These are phyloP conservation scores for Hippasteria phrygiana DNA, from an alignment of 53 echinoderm and acorn worm species.

Conservation along the genomic window DNA sequence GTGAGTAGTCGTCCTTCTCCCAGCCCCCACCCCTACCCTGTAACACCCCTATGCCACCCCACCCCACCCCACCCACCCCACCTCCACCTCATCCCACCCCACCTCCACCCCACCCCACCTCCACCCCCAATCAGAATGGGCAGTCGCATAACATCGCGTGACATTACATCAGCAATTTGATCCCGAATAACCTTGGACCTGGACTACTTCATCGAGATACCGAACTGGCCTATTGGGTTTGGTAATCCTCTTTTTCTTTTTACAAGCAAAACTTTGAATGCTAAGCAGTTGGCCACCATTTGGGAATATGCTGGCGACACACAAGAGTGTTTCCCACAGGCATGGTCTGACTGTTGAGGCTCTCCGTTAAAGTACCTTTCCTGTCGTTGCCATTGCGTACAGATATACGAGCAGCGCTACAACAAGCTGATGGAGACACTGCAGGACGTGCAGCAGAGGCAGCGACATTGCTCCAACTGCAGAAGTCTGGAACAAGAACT, in stretches of 20 bases:
- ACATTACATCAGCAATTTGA: too few relatives aligned
- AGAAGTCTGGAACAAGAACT: conserved; percentile 35
- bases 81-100: too few relatives aligned
- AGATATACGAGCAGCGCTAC: conserved; percentile 64
- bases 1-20: neutral
- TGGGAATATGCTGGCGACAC: too few relatives aligned
- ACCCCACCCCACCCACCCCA: neutral
- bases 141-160: too few relatives aligned
- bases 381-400: neutral
- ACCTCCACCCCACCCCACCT: too few relatives aligned
- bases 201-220: too few relatives aligned
- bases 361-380: neutral
- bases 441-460: conserved; percentile 32
- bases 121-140: too few relatives aligned
- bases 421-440: conserved; percentile 68
- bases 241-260: too few relatives aligned
- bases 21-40: neutral
- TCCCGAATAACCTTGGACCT: too few relatives aligned
- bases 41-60: neutral
- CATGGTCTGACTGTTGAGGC: neutral
- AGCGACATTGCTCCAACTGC: conserved; percentile 58
- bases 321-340: neutral
- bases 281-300: too few relatives aligned
- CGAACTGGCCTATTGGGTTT: too few relatives aligned
- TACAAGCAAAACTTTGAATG: too few relatives aligned